These are phyloP conservation scores for Trematomus bernacchii DNA, from an alignment of 2,797 vertebrate genomes.

Conservation along the genomic window DNA sequence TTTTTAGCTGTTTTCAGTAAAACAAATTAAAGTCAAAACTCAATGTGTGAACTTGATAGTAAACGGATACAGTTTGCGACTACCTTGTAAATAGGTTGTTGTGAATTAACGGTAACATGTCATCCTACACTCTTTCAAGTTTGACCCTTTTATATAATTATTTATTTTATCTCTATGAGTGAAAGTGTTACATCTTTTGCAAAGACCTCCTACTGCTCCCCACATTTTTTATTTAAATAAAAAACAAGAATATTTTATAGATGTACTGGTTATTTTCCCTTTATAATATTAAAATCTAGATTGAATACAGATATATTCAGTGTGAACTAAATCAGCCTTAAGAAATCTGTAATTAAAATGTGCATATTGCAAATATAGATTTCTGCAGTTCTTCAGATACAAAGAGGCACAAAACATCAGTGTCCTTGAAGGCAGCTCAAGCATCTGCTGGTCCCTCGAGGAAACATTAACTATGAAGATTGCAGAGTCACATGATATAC, in stretches of 20 bases:
- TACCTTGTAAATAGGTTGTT: no score
- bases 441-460: neutral
- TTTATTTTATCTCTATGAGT: no score
- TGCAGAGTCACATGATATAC: neutral
- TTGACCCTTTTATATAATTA: no score
- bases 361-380: neutral
- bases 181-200: no score
- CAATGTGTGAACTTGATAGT: no score
- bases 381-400: neutral
- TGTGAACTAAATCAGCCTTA: neutral
- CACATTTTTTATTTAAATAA: neutral
- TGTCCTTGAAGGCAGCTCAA: neutral
- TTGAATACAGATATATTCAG: neutral
- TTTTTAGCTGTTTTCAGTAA: no score
- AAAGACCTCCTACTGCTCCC: no score
- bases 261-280: neutral
- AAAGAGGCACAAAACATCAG: neutral
- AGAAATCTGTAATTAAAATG: neutral
- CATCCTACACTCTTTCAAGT: neutral
- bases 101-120: neutral
- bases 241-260: neutral
- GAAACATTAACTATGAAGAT: neutral
- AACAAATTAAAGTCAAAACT: no score
- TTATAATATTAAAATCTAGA: neutral
- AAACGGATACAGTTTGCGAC: no score